These are phyloP conservation scores for Orestias chungarensis DNA, from an alignment of 2,797 vertebrate species.

Conservation along the genomic window DNA sequence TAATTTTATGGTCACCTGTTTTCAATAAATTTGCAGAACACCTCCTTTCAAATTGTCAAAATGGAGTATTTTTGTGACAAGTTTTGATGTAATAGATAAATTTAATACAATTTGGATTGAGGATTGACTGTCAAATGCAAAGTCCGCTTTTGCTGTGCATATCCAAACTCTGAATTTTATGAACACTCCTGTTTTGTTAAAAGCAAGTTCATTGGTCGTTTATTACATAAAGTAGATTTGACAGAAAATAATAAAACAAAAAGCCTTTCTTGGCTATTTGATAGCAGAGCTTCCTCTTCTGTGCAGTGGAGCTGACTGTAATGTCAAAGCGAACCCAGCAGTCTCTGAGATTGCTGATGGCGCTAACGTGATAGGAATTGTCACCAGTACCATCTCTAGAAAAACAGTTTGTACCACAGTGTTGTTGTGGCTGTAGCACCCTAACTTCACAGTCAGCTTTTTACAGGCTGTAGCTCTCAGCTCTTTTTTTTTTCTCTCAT, in stretches of 20 bases:
- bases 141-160: not conserved
- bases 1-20: too few relatives aligned
- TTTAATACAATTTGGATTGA: too few relatives aligned
- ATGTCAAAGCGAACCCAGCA: conserved; percentile 54
- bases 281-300: conserved; percentile 46
- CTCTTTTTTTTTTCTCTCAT: conserved; percentile 64
- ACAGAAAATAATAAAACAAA: conserved; percentile 43
- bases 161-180: conserved; percentile 28
- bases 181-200: conserved; percentile 48
- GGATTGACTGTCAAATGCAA: too few relatives aligned
- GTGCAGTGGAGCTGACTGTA: conserved; percentile 57
- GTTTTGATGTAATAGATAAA: too few relatives aligned
- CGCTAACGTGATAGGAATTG: conserved; percentile 67
- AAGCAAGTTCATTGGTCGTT: conserved; percentile 45
- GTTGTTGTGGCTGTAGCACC: conserved; percentile 56
- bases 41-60: too few relatives aligned
- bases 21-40: too few relatives aligned
- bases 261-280: conserved; percentile 44
- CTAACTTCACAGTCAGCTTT: conserved; percentile 63
- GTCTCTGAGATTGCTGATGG: conserved; percentile 64
- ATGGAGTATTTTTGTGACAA: too few relatives aligned
- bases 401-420: conserved; percentile 39
- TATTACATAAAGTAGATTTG: conserved; percentile 52
- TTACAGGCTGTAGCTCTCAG: conserved; percentile 59
- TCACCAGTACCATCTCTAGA: conserved; percentile 56